phyloP scores from a whole-genome alignment of 2,797 vertebrate genomes.

The Rhynchonycteris naso region DNA sequence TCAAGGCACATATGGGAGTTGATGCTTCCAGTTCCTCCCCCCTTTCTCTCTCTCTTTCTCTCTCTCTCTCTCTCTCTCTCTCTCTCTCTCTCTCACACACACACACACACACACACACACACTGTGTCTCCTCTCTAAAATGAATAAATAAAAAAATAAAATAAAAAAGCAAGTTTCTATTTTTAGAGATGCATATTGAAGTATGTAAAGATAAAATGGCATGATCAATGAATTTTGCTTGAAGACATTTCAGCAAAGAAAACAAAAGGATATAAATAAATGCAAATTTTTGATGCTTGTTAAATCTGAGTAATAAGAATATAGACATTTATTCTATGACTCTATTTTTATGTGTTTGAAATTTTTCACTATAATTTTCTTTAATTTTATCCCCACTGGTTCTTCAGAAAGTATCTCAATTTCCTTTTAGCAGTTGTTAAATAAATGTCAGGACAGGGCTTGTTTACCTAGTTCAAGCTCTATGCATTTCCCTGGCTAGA shows the following conservation, averaged over 20 bases:
- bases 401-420: background rate
- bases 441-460: background rate
- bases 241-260: slow-evolving; percentile 10
- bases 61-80: too few species aligned
- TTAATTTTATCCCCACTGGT: background rate
- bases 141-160: too few species aligned
- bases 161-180: background rate
- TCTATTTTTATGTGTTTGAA: background rate
- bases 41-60: too few species aligned
- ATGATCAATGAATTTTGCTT: background rate
- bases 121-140: too few species aligned
- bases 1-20: too few species aligned
- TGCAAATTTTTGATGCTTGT: background rate
- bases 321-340: background rate
- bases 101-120: too few species aligned
- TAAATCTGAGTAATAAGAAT: too few species aligned
- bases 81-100: too few species aligned
- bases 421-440: background rate
- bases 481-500: background rate
- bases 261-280: background rate
- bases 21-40: too few species aligned
- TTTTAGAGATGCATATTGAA: background rate
- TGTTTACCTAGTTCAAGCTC: background rate
- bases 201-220: background rate
- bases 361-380: background rate